These are phyloP conservation scores for Aplocera efformata DNA, from an alignment of 2,888 invertebrate genomes.

Conservation along the genomic window DNA sequence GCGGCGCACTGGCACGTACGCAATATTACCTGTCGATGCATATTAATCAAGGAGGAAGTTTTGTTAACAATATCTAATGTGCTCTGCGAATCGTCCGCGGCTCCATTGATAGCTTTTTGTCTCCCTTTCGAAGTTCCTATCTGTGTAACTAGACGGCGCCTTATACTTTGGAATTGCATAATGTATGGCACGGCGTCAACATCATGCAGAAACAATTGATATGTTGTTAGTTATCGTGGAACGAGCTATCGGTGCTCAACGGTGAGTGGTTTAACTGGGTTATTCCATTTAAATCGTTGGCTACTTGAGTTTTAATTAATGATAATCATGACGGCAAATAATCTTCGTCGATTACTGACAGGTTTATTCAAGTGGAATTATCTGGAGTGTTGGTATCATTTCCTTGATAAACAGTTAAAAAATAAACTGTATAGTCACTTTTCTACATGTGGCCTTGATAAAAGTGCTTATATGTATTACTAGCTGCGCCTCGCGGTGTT, in stretches of 20 bases:
- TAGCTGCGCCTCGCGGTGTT: too few species aligned
- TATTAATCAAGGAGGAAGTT: constrained; percentile 78
- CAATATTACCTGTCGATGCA: constrained; percentile 75
- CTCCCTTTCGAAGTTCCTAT: constrained; percentile 49
- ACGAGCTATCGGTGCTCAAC: constrained; percentile 49
- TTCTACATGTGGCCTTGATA: constrained; percentile 6
- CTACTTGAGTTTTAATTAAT: constrained; percentile 69
- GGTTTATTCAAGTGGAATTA: constrained; percentile 58
- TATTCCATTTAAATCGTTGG: constrained; percentile 66
- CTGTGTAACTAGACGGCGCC: constrained; percentile 55
- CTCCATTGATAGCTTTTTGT: constrained; percentile 69
- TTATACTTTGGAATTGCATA: constrained; percentile 65
- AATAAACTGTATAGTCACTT: constrained; percentile 20
- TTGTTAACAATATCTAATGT: constrained; percentile 80
- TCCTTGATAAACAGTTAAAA: constrained; percentile 43
- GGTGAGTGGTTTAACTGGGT: constrained; percentile 68
- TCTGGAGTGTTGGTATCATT: constrained; percentile 52
- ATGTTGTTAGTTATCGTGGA: constrained; percentile 47
- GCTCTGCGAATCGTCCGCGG: constrained; percentile 65
- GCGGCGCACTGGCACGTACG: constrained; percentile 65
- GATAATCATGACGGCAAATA: constrained; percentile 67
- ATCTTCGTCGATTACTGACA: constrained; percentile 59
- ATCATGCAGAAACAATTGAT: constrained; percentile 52
- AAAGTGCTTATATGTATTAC: too few species aligned
- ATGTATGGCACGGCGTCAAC: constrained; percentile 53